These are phyloP conservation scores for Notoglanidium macrostoma DNA, from an alignment of 2,797 vertebrate genomes.

Conservation along the genomic window DNA sequence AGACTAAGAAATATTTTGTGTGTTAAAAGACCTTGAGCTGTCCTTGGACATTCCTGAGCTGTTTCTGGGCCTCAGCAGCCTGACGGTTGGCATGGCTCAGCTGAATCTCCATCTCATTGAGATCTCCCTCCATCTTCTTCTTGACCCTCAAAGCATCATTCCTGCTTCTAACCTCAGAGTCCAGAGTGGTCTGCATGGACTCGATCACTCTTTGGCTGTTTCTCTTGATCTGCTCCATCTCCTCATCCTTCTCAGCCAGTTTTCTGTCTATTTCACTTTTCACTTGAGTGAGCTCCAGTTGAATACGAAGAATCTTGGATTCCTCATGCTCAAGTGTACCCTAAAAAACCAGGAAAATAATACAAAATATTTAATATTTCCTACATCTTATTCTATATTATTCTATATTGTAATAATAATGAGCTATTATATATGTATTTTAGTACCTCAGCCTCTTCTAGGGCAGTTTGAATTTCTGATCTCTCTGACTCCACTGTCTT, in stretches of 20 bases:
- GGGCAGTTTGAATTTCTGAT: conserved; percentile 79
- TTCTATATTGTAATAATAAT: neutral
- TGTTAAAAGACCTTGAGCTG: conserved; percentile 70
- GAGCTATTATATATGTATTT: neutral
- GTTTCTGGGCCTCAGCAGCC: conserved; percentile 81
- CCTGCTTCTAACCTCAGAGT: conserved; percentile 74
- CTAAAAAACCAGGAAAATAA: conserved; percentile 44
- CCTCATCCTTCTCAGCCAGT: conserved; percentile 85
- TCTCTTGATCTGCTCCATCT: conserved; percentile 84
- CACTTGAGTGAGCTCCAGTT: conserved; percentile 84
- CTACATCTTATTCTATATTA: neutral
- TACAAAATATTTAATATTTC: neutral
- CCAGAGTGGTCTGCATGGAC: conserved; percentile 75
- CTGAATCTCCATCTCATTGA: conserved; percentile 88
- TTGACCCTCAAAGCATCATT: conserved; percentile 78
- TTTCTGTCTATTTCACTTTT: conserved; percentile 85
- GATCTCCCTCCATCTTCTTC: conserved; percentile 87
- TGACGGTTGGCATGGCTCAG: conserved; percentile 83
- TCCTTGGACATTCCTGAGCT: conserved; percentile 79
- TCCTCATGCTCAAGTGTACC: conserved; percentile 86
- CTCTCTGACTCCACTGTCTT: conserved; percentile 84
- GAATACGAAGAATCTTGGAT: conserved; percentile 82
- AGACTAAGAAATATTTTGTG: neutral
- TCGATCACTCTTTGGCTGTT: conserved; percentile 79
- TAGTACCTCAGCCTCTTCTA: conserved; percentile 86